Evolutionary conservation across 2,888 invertebrate genomes (phyloP), one percentile per base, ranked within the genome.

Genomic region (Drepanosiphum platanoidis): DNA sequence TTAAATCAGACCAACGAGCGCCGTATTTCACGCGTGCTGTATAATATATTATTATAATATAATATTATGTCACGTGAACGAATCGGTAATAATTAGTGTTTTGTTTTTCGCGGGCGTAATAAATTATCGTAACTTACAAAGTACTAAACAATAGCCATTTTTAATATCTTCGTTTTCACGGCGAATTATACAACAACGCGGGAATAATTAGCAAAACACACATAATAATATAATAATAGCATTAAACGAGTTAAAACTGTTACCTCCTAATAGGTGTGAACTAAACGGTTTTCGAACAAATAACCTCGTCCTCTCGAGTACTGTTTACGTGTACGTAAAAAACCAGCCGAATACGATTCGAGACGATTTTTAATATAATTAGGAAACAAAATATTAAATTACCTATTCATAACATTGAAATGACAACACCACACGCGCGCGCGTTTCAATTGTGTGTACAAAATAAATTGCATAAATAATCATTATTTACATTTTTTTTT

Each of bases 341-440:
- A n/a, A n/a, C n/a, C n/a, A n/a, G n/a, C n/a, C n/a, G n/a, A 52
- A 22, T 52, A 3, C 22, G 22, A 46, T 46, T 46, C 18, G 3
- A 46, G 22, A 58, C 9, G n/a, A n/a, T n/a, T 27, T 61, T 61
- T 27, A 0, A 39, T 61, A 30, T 61, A 81, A 42, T 34, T 4
- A 72, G 36, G 36, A 81, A 81, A 71, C 71, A 58, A 15, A 32
- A 81, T 81, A 82, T 61, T 82, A 72, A 42, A 61, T 72, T 58
- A 71, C 39, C 18, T 52, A 58, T 52, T 39, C 72, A 61, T 58
- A 72, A 82, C 58, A 82, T n/a, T 42, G 30, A 61, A 61, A 42
- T 30, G 39, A 82, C n/a, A 82, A 82, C n/a, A 82, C 71, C 81
- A 30, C 52, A 22, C 22, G n/a, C 52, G 22, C 52, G 34, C 32